These are phyloP conservation scores for Pipistrellus pipistrellus DNA, from an alignment of 2,797 vertebrate genomes.

Conservation along the genomic window DNA sequence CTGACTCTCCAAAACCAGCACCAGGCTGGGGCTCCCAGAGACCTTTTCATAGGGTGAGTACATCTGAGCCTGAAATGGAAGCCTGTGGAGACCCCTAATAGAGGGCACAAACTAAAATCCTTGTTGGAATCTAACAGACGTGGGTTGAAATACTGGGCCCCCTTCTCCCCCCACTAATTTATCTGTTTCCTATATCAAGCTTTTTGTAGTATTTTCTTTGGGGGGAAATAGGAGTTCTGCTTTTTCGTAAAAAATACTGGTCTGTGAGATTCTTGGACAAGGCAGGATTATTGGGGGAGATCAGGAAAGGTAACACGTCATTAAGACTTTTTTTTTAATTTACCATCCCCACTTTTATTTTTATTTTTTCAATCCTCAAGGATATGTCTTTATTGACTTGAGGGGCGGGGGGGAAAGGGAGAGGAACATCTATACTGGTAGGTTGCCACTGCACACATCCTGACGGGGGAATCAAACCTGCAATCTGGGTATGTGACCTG, in stretches of 20 bases:
- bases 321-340: not conserved
- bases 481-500: not conserved
- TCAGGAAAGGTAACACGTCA: not conserved
- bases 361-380: not conserved
- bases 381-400: not conserved
- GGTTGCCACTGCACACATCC: not conserved
- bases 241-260: not conserved
- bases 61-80: not conserved
- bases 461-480: not conserved
- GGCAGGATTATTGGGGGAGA: not conserved
- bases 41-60: slow-evolving; percentile 83
- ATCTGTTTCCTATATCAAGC: not conserved
- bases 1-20: not conserved
- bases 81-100: not conserved
- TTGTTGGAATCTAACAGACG: not conserved
- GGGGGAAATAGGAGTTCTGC: not conserved
- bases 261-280: slow-evolving; percentile 21
- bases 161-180: not conserved
- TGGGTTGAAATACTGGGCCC: not conserved
- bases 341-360: not conserved
- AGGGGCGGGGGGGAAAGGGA: not conserved
- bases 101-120: not conserved
- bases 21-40: slow-evolving; percentile 72
- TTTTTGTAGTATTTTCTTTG: slow-evolving; percentile 20
- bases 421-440: not conserved